A percentile compares a stretch with the other conserved stretches of the same genome.
Evolutionary conservation across 64 coral and sea anemone genomes (phyloP).

Genomic region (Platygyra sinensis): DNA sequence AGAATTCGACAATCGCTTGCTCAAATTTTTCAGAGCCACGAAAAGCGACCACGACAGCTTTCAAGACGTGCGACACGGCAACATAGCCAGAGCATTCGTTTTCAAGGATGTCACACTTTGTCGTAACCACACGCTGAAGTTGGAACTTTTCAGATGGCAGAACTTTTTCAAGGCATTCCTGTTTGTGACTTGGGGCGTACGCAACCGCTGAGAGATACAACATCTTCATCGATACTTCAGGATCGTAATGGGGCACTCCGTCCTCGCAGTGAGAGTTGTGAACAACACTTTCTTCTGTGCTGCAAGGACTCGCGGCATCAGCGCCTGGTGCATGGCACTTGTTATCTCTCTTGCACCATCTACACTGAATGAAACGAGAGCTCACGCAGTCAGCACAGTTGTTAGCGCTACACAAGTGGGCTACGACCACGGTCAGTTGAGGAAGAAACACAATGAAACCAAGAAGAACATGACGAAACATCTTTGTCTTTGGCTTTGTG

Average conservation of each 20-base stretch:
- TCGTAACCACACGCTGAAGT: conserved; percentile 19
- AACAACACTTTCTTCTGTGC: too few relatives aligned
- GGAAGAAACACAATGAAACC: too few relatives aligned
- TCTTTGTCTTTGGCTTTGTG: too few relatives aligned
- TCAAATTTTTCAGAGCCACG: conserved; percentile 21
- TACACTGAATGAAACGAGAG: neutral
- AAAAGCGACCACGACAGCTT: conserved; percentile 47
- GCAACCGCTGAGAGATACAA: conserved; percentile 20
- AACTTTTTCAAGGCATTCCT: conserved; percentile 18
- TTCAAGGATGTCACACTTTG: conserved; percentile 17
- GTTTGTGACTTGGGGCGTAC: conserved; percentile 9
- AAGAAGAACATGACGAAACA: too few relatives aligned
- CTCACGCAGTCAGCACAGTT: neutral
- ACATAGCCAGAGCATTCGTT: conserved; percentile 49
- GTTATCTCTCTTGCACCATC: conserved; percentile 20
- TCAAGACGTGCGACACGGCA: conserved; percentile 30
- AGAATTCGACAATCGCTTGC: conserved; percentile 1
- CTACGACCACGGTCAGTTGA: too few relatives aligned
- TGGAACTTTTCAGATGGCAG: conserved; percentile 28
- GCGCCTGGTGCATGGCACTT: neutral
- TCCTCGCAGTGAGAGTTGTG: too few relatives aligned
- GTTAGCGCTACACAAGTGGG: neutral
- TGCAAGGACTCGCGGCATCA: neutral
- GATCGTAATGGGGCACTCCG: neutral
- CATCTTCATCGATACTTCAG: conserved; percentile 61